These are phyloP conservation scores for Abramis brama DNA, from an alignment of 2,113 vertebrate genomes.

Conservation along the genomic window DNA sequence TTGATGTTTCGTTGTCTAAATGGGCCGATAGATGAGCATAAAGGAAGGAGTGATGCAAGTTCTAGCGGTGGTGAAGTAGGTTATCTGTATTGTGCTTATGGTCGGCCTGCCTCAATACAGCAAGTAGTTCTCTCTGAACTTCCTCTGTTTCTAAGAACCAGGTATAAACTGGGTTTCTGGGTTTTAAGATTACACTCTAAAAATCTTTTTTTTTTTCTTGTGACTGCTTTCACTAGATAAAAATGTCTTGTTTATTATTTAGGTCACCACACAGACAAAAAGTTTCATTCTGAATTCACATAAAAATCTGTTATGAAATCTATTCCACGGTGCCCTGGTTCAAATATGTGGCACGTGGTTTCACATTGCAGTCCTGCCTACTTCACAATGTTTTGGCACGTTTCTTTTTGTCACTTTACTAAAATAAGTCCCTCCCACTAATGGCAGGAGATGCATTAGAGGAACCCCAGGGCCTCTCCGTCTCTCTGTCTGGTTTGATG, in stretches of 20 bases:
- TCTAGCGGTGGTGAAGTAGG: not conserved
- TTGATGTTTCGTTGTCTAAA: not conserved
- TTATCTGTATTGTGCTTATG: constrained; percentile 4
- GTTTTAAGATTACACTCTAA: constrained; percentile 21
- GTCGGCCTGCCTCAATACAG: not conserved
- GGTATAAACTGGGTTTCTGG: constrained; percentile 31
- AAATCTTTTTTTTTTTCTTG: not conserved
- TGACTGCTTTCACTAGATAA: not conserved
- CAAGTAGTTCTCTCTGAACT: not conserved
- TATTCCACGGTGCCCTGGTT: constrained; percentile 19
- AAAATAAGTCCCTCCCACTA: not conserved
- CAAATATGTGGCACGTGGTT: not conserved
- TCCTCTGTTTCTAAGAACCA: not conserved
- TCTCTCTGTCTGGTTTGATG: constrained; percentile 74
- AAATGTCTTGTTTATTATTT: not conserved
- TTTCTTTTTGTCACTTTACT: not conserved
- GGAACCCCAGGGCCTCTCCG: constrained; percentile 66
- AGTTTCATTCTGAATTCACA: constrained; percentile 17
- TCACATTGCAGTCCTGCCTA: not conserved
- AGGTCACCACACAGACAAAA: not conserved
- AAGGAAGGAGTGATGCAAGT: not conserved
- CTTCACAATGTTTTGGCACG: not conserved
- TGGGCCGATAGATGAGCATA: not conserved
- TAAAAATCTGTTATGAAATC: constrained; percentile 32
- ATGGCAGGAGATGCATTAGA: constrained; percentile 73